These are phyloP conservation scores for Epinotia demarniana DNA, from an alignment of 2,888 invertebrate species.

Conservation along the genomic window DNA sequence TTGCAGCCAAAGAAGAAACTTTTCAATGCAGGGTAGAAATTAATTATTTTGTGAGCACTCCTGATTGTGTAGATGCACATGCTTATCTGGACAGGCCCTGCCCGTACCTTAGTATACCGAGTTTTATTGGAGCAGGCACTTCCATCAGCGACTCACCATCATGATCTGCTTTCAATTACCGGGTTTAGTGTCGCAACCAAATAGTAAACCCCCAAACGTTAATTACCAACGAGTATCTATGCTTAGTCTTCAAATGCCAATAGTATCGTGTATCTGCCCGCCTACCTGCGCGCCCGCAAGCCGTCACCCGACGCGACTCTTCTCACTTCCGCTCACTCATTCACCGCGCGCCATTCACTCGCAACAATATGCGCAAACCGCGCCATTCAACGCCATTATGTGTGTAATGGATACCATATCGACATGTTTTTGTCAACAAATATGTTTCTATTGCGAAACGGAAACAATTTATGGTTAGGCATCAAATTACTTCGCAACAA, in stretches of 20 bases:
- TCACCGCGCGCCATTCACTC: slow-evolving; percentile 16
- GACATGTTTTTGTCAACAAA: slow-evolving; percentile 34
- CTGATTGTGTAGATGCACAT: not conserved
- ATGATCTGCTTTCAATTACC: not conserved
- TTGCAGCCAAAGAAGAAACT: not conserved
- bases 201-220: not conserved
- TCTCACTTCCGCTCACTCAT: slow-evolving; percentile 38
- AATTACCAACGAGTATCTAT: not conserved
- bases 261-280: no score
- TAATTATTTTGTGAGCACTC: not conserved
- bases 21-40: not conserved
- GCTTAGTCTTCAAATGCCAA: not conserved
- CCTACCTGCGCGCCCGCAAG: slow-evolving; percentile 5
- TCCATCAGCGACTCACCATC: not conserved
- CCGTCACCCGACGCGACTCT: slow-evolving; percentile 29
- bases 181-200: not conserved
- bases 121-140: not conserved
- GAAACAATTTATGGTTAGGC: slow-evolving; percentile 29
- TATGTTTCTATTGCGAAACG: slow-evolving; percentile 30
- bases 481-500: slow-evolving; percentile 22
- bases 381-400: slow-evolving; percentile 29
- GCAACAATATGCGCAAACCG: slow-evolving; percentile 34
- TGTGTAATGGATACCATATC: slow-evolving; percentile 34
- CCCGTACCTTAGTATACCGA: not conserved
- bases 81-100: not conserved